phyloP scores from a whole-genome alignment of 37 sponge, comb jelly and placozoan species.

The Tethya wilhelma region DNA sequence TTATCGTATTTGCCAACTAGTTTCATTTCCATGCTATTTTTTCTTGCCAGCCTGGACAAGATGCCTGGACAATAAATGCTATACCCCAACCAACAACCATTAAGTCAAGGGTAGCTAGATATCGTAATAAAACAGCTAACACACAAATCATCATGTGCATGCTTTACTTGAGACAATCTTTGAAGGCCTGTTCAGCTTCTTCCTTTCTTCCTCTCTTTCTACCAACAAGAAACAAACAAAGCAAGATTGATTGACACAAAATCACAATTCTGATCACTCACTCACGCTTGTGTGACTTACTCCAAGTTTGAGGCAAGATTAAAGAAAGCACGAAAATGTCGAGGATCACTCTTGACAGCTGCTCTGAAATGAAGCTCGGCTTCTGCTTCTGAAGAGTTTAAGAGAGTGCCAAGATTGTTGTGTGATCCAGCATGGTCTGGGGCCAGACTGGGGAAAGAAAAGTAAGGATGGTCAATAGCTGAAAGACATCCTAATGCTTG shows the following conservation, averaged over 20 bases:
- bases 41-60: too few relatives aligned
- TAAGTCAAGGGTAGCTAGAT: background rate
- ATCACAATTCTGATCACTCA: background rate
- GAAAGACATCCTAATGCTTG: too few relatives aligned
- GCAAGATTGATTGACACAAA: background rate
- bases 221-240: background rate
- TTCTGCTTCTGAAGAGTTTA: constrained; percentile 71
- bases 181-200: constrained; percentile 54
- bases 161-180: constrained; percentile 39
- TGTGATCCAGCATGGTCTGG: constrained; percentile 84
- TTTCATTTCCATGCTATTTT: too few relatives aligned
- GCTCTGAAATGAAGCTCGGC: constrained; percentile 65
- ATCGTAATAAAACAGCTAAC: too few relatives aligned
- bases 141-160: too few relatives aligned
- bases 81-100: too few relatives aligned
- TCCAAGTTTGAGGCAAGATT: constrained; percentile 76
- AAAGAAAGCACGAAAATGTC: constrained; percentile 79
- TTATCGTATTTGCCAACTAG: too few relatives aligned
- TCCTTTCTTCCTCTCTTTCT: constrained; percentile 7
- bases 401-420: constrained; percentile 90
- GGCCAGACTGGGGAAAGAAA: too few relatives aligned
- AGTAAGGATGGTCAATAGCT: too few relatives aligned
- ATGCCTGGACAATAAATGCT: too few relatives aligned
- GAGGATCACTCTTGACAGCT: constrained; percentile 75
- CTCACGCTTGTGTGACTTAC: constrained; percentile 2